phyloP scores from a whole-genome alignment of 2,888 invertebrate species.

The Stegophylla sp. region DNA sequence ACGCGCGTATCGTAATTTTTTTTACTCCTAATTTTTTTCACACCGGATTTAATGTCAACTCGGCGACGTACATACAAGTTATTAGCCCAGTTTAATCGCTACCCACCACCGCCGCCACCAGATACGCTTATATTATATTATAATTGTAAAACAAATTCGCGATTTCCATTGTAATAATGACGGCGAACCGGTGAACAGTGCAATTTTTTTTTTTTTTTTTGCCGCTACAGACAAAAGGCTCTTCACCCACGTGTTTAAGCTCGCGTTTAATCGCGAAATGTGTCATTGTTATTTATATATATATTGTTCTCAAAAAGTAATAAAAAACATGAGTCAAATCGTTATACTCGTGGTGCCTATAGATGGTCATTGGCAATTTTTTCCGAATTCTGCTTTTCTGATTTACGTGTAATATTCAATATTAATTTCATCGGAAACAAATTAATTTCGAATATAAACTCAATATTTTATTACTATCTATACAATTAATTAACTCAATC shows the following conservation, averaged over 20 bases:
- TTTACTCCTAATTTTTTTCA: neutral
- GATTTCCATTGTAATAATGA: no score
- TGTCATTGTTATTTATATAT: neutral
- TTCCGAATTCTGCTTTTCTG: no score
- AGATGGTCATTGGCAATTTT: no score
- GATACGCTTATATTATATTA: constrained; percentile 26
- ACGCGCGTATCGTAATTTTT: neutral
- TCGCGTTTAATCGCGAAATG: neutral
- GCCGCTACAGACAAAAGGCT: neutral
- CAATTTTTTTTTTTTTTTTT: neutral
- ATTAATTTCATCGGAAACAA: no score
- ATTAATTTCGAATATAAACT: no score
- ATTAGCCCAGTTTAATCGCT: constrained; percentile 50
- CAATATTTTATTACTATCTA: no score
- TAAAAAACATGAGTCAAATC: neutral
- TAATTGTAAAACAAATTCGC: no score
- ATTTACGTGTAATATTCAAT: no score
- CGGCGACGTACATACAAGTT: constrained; percentile 35
- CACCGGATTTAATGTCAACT: constrained; percentile 45
- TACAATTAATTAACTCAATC: no score
- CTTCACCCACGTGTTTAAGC: neutral
- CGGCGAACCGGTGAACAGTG: no score
- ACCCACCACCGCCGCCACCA: constrained; percentile 31
- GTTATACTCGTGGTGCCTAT: no score
- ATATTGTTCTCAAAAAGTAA: no score